Percentiles rank a stretch among this genome's conserved stretches.
Evolutionary conservation across 2,113 vertebrate genomes (phyloP).

Genomic region (Grus americana): DNA sequence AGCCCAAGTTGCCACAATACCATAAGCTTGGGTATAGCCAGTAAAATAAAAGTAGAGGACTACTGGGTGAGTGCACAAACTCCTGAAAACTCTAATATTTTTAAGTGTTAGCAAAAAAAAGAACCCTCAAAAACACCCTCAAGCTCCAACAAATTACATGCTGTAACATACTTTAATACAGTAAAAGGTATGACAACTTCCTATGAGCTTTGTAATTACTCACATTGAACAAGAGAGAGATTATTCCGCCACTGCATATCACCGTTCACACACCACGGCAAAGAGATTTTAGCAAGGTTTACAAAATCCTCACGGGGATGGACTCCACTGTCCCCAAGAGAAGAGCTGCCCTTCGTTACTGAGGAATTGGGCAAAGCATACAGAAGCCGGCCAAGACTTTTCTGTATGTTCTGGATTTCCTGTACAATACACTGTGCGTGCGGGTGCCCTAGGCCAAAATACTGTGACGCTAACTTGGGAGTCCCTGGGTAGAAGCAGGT

Average conservation of each 20-base stretch:
- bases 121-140: not conserved
- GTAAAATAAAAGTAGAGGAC: not conserved
- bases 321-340: too few relatives aligned
- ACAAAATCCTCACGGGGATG: not conserved
- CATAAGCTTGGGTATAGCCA: not conserved
- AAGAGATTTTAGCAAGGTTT: not conserved
- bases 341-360: not conserved
- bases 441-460: not conserved
- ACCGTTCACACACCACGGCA: not conserved
- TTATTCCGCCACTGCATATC: rapidly evolving
- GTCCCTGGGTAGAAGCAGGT: not conserved
- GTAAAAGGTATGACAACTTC: not conserved
- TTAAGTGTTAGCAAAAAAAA: not conserved
- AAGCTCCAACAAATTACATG: not conserved
- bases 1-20: not conserved
- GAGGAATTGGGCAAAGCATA: not conserved
- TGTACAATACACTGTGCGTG: rapidly evolving
- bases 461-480: not conserved
- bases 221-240: not conserved
- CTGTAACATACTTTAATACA: not conserved
- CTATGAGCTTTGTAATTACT: not conserved
- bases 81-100: not conserved
- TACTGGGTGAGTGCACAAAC: not conserved
- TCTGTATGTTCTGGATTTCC: not conserved
- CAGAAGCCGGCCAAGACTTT: not conserved